phyloP scores from a whole-genome alignment of 1,140 invertebrate genomes.

The Zophobas atratus region DNA sequence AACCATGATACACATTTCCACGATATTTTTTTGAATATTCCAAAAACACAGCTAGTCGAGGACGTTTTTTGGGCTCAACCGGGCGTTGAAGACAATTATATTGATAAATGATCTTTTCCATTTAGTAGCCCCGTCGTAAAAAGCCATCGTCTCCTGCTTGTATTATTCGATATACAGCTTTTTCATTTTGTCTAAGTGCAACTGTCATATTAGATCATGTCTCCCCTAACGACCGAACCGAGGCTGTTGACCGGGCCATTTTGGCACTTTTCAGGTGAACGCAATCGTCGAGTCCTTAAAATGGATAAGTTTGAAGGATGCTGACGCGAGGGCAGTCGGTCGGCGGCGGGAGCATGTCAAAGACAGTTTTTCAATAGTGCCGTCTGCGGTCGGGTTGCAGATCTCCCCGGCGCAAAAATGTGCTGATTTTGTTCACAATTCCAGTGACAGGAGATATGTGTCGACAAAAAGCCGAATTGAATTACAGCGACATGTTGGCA shows the following conservation, averaged over 20 bases:
- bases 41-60: too few species aligned
- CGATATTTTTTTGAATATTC: too few species aligned
- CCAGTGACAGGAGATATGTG: slow-evolving; percentile 54
- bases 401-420: slow-evolving; percentile 49
- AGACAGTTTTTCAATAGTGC: slow-evolving; percentile 45
- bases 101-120: too few species aligned
- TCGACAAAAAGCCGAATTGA: slow-evolving; percentile 54
- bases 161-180: background rate
- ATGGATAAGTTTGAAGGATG: slow-evolving; percentile 35
- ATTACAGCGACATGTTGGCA: slow-evolving; percentile 51
- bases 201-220: slow-evolving; percentile 10
- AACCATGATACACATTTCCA: too few species aligned
- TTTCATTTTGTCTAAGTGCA: slow-evolving; percentile 6
- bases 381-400: slow-evolving; percentile 51
- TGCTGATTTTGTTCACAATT: slow-evolving; percentile 58
- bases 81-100: too few species aligned
- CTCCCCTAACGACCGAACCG: background rate
- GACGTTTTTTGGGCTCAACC: too few species aligned
- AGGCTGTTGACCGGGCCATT: slow-evolving; percentile 3
- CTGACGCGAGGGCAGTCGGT: slow-evolving; percentile 24
- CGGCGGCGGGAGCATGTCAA: slow-evolving; percentile 29
- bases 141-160: too few species aligned
- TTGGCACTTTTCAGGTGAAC: slow-evolving; percentile 11
- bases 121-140: too few species aligned
- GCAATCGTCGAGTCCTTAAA: slow-evolving; percentile 31